Evolutionary conservation across 2,888 invertebrate species (phyloP), one percentile per base, ranked within the genome.

Genomic region (Sipha maydis): DNA sequence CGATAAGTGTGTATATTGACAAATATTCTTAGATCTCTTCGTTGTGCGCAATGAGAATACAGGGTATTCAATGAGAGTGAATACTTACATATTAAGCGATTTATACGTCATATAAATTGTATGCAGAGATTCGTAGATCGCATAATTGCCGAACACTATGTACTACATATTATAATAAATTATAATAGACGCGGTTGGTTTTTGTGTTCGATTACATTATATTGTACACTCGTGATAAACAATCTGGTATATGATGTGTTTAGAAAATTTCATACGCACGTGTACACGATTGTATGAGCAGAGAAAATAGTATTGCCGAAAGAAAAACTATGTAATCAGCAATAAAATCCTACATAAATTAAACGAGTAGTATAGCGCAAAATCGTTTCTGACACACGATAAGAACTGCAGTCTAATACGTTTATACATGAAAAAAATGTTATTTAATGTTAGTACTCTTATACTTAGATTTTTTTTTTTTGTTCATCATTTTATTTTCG

Each of bases 371-470:
- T 67, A 67, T 48, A 48, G 67, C 71, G 48, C 48, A 9, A 73
- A 71, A 83, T 17, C 3, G 19, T 54, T 73, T 28, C 31, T 71
- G 1, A 54, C 48, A n/a, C 73, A 54, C 31, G 25, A 25, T 76
- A 28, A 73, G 28, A 82, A 71, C 1, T 38, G 61, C 67, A 48
- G 61, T n/a, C 76, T 75, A 56, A 71, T 34, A 56, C 54, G 34
- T 88, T 75, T 61, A 61, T 82, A 25, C 28, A 75, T 80, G 25
- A 56, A 41, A 84, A 83, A 71, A 73, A 79, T 80, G 79, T 86
- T 86, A 86, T 86, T 80, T 86, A 86, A 61, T 86, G 73, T 86
- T 85, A 85, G 54, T 80, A 34, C 79, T 80, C 73, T 86, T 76
- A 48, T 73, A 73, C 56, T 73, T 73, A 73, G 71, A 73, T 73